Conservation (phyloP, 1,140 invertebrate genomes). For the Platorchestia sp. region DNA sequence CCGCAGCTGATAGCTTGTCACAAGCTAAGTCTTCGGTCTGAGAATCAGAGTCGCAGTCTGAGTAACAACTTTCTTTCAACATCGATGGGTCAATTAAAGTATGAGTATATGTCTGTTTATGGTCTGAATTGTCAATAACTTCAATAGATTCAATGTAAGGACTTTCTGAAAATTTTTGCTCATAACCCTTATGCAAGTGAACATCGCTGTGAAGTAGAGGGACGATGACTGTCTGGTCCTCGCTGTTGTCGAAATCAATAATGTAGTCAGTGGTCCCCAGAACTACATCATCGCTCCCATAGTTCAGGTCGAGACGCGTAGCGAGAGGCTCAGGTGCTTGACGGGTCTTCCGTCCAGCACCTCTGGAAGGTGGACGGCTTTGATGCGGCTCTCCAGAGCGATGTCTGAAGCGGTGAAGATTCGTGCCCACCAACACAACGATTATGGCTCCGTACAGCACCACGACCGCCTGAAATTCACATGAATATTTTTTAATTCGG, state of each 20-base stretch:
- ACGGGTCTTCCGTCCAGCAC: not conserved
- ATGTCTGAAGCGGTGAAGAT: constrained; percentile 22
- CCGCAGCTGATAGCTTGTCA: not conserved
- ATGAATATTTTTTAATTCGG: not conserved
- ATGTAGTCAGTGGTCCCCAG: not conserved
- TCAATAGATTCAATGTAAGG: constrained; percentile 33
- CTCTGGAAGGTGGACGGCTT: not conserved
- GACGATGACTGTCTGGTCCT: not conserved
- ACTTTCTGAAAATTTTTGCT: not conserved
- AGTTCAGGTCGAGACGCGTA: not conserved
- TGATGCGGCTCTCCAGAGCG: not conserved
- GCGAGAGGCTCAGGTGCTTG: not conserved
- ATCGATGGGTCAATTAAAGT: constrained; percentile 12
- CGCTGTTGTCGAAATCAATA: not conserved
- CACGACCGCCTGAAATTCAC: constrained; percentile 18
- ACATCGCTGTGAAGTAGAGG: constrained; percentile 1
- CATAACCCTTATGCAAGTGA: not conserved
- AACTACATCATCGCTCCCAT: not conserved
- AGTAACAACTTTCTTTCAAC: not conserved
- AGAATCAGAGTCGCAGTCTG: not conserved
- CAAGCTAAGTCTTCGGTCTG: not conserved
- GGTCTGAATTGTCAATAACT: constrained; percentile 4
- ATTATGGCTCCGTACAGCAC: constrained; percentile 29
- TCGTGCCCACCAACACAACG: constrained; percentile 7
- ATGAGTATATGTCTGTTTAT: constrained; percentile 33